phyloP scores from a whole-genome alignment of 2,797 vertebrate genomes.

The Mormyrops boulengeri region DNA sequence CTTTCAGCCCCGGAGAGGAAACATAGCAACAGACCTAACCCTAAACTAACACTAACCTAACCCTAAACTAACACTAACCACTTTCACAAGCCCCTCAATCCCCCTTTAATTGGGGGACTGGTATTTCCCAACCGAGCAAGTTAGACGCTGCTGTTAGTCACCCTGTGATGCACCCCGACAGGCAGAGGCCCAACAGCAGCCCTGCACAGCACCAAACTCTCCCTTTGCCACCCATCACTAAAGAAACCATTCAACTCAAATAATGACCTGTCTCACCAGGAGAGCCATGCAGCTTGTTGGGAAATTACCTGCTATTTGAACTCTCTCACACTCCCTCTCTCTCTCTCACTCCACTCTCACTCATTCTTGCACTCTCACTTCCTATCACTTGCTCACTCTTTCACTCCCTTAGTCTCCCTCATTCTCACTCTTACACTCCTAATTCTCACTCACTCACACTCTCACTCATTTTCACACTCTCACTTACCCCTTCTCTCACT shows the following conservation, averaged over 20 bases:
- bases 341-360: conserved; percentile 10
- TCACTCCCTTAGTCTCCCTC: conserved; percentile 3
- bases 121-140: background rate
- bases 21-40: background rate
- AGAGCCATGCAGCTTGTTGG: background rate
- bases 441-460: background rate
- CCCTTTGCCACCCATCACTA: background rate
- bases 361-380: background rate
- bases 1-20: background rate
- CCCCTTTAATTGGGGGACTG: background rate
- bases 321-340: background rate
- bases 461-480: background rate
- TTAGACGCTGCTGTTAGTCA: background rate
- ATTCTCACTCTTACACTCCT: background rate
- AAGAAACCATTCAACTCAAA: background rate
- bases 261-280: background rate
- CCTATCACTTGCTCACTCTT: conserved; percentile 10
- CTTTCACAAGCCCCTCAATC: background rate
- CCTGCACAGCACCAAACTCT: background rate
- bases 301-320: background rate
- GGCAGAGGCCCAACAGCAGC: background rate
- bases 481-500: conserved; percentile 5
- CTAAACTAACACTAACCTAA: background rate
- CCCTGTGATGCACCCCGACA: background rate
- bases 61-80: background rate